Evolutionary conservation across 2,797 vertebrate genomes (phyloP).

Genomic region (Etheostoma nigrum): DNA sequence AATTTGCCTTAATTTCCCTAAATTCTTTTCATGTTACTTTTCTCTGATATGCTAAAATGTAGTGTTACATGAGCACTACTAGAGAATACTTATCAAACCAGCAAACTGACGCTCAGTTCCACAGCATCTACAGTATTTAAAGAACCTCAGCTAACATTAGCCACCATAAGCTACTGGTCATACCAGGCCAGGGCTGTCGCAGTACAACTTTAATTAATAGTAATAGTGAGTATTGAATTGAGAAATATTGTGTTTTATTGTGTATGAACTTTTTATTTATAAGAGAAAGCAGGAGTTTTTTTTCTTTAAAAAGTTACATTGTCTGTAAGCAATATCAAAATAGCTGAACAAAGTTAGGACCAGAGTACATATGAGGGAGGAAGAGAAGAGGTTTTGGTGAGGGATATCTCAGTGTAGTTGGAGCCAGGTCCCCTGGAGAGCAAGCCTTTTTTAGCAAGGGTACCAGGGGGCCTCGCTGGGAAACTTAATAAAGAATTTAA

Average conservation of each 20-base stretch:
- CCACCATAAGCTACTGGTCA: neutral
- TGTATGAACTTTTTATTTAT: neutral
- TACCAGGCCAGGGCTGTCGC: neutral
- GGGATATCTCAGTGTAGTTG: slow-evolving; percentile 39
- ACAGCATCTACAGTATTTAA: neutral
- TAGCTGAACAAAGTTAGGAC: slow-evolving; percentile 6
- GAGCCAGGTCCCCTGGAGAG: slow-evolving; percentile 66
- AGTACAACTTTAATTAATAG: neutral
- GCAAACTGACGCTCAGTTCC: neutral
- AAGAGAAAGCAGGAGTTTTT: neutral
- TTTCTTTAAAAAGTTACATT: neutral
- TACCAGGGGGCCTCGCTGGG: slow-evolving; percentile 66
- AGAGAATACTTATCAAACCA: neutral
- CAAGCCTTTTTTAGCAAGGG: slow-evolving; percentile 73
- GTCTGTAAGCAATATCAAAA: slow-evolving; percentile 5
- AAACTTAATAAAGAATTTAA: slow-evolving; percentile 72
- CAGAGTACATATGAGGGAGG: slow-evolving; percentile 12
- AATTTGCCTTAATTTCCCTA: neutral
- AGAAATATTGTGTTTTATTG: neutral
- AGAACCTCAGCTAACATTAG: neutral
- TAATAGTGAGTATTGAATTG: neutral
- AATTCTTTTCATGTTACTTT: neutral
- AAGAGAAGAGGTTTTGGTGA: slow-evolving; percentile 34
- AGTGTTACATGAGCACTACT: neutral
- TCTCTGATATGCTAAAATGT: neutral